Evolutionary conservation across 2,888 invertebrate species (phyloP), one percentile per base, ranked within the genome.

Genomic region (Mayetiola destructor): DNA sequence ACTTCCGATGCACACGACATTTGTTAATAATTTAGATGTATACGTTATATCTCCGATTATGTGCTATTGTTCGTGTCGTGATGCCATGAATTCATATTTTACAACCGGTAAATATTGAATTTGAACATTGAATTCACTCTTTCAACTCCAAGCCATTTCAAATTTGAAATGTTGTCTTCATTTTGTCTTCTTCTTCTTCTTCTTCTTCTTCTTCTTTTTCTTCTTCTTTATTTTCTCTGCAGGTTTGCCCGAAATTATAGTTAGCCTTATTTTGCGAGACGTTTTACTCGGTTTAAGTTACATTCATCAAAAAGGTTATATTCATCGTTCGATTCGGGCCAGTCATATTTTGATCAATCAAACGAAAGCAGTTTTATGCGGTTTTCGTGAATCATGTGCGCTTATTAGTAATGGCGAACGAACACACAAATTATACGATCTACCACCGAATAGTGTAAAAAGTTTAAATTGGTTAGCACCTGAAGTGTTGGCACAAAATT

Each of bases 401-500:
- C 78, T 88, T 63, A 75, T 88, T 61, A 75, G 79, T 60, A 80
- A 84, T 64, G 91, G 90, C 2, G 78, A 78, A 63, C 77, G 85
- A 66, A 80, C 80, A 63, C 75, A 75, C 60, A 78, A 76, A 21
- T 77, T 92, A 30, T 86, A 88, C 71, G 81, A 82, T 40, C 83
- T 90, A 68, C 88, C 90, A 1, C 76, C 80, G 0, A 85, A 85
- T 66, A 70, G 73, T 14, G 63, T 63, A 37, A 66, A 68, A 18
- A 77, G 79, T 61, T 74, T 94, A 5, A 88, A 89, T 72, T 95
- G 93, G 91, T 77, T 92, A 14, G 92, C 93, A 65, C 94, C 94
- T 0, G 94, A 95, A 70, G 74, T 94, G 10, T 73, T 95, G 39
- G 86, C 88, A 71, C 94, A 94, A 77, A 89, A 90, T 71, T 73